Base-by-base conservation (phyloP, 2,888 invertebrate species). In the Corythucha ciliata region DNA sequence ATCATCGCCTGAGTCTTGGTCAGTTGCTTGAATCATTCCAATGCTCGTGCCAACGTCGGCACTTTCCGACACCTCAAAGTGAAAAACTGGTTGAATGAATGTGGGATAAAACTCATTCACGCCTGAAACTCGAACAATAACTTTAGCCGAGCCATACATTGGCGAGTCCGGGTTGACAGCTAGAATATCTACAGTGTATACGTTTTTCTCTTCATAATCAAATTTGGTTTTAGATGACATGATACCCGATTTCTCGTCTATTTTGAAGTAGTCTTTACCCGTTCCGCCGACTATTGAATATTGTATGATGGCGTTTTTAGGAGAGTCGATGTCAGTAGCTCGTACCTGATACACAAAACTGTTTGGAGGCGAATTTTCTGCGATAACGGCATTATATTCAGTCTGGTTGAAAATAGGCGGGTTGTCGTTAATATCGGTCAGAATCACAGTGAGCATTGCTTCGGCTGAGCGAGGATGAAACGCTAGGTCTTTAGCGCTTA, bases 391-490 rank as follows among this genome's bases (percentile, higher is more conserved):
- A 60, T 83, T 76, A 65, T 85, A 92, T 45, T 74, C 69, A 0
- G 78, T 74, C 65, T 83, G 81, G 66, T 85, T 83, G 64, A 94
- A 96, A 12, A 74, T 71, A 0, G 94, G 94, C 8, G 89, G 80
- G 67, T 94, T 93, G 64, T 96, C 92, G 64, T 92, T 94, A 29
- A 93, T 86, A 65, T 96, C 94, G 0, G 87, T 88, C 1, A 96
- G 73, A 47, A 83, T 84, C 1, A 96, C 82, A 1, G 85, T 87
- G 6, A 93, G 71, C 61, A 83, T 82, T 0, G 88, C 88, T 4
- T 82, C 80, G 0, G 88, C 78, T 63, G 78, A 77, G 60, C 77
- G 79, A 0, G 85, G 75, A 59, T 84, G 80, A 64, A 88, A 90
- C 2, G 85, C 93, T 44, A 87, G 71, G 70, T 96, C 94, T 56